Percentiles rank a stretch among this genome's conserved stretches.
phyloP scores from a whole-genome alignment of 2,797 vertebrate genomes.

The Xenopus petersii region DNA sequence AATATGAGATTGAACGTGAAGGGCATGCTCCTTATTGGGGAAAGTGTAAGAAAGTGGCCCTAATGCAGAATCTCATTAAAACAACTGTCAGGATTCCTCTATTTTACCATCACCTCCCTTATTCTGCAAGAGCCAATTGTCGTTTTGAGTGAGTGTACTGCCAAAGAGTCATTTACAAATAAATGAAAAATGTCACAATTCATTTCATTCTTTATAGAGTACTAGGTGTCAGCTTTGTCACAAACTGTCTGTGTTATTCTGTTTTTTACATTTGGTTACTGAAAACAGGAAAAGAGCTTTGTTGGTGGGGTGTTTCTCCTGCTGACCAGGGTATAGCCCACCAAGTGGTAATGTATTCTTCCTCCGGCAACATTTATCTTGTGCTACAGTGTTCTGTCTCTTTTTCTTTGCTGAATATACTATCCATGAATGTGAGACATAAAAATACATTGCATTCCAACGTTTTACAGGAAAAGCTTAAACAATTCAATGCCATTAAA shows the following conservation, averaged over 20 bases:
- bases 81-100: constrained; percentile 89
- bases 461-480: no score
- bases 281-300: constrained; percentile 71
- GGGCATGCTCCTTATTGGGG: constrained; percentile 72
- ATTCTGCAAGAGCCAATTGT: constrained; percentile 86
- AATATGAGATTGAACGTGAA: constrained; percentile 83
- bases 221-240: constrained; percentile 88
- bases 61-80: constrained; percentile 96
- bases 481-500: no score
- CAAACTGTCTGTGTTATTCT: constrained; percentile 88
- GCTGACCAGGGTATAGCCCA: constrained; percentile 74
- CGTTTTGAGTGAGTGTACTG: constrained; percentile 87
- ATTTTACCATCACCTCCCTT: constrained; percentile 81
- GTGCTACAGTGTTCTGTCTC: not conserved
- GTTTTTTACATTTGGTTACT: constrained; percentile 73
- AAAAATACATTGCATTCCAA: no score
- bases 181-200: constrained; percentile 99
- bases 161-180: constrained; percentile 98
- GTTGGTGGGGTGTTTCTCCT: constrained; percentile 70
- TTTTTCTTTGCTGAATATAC: not conserved
- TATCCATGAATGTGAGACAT: no score
- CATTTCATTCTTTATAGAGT: constrained; percentile 82
- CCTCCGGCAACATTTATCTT: constrained; percentile 51
- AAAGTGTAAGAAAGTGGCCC: constrained; percentile 77
- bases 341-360: constrained; percentile 75